These are phyloP conservation scores for Nothobranchius furzeri DNA, from an alignment of 2,113 vertebrate species.

Conservation along the genomic window DNA sequence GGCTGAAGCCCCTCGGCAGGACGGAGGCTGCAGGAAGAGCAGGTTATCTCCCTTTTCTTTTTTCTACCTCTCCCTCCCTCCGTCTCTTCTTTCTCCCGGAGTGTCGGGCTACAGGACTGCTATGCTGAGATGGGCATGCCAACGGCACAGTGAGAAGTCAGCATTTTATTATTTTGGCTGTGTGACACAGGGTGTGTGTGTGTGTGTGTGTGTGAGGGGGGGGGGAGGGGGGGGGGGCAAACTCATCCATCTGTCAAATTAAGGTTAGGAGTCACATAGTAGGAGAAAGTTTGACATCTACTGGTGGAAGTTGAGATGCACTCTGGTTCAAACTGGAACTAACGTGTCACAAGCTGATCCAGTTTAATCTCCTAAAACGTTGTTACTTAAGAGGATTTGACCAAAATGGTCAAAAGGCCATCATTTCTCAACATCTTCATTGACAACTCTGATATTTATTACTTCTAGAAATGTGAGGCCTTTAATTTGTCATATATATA, in stretches of 20 bases:
- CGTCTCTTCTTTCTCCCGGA: constrained; percentile 6
- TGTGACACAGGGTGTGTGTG: constrained; percentile 4
- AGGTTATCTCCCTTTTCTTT: constrained; percentile 38
- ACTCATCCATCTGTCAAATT: constrained; percentile 31
- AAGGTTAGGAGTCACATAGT: not conserved
- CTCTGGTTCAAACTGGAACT: no score
- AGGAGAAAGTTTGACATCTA: constrained; percentile 50
- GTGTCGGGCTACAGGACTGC: constrained; percentile 50
- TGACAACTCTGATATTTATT: no score
- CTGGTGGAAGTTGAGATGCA: constrained; percentile 14
- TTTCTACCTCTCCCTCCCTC: constrained; percentile 4
- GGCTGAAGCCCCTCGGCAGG: constrained; percentile 64
- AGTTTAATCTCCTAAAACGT: no score
- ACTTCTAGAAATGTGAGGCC: no score
- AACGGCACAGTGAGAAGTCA: constrained; percentile 66
- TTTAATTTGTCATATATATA: no score
- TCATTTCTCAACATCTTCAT: no score
- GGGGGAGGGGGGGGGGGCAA: constrained; percentile 15
- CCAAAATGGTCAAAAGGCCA: no score
- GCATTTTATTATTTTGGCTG: constrained; percentile 71
- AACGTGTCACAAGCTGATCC: no score
- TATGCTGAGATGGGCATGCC: constrained; percentile 62
- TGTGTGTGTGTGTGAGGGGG: not conserved
- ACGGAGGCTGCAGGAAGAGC: constrained; percentile 60
- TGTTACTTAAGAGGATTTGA: no score